Base-by-base conservation (phyloP, 2,888 invertebrate genomes). In the Chorisops tibialis region DNA sequence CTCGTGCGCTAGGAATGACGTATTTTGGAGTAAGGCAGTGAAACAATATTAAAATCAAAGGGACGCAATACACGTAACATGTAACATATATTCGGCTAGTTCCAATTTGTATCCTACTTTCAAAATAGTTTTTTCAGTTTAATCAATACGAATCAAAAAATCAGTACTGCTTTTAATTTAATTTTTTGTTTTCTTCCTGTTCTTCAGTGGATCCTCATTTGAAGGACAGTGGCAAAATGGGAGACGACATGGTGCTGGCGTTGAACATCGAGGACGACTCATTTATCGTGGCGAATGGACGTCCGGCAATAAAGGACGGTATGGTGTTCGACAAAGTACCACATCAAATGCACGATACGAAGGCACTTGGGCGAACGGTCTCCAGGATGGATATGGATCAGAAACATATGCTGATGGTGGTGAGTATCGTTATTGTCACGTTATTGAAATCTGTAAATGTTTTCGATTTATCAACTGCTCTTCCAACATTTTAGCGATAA, bases 201-300 rank as follows among this genome's bases (percentile, higher is more conserved):
- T 61, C 83, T 83, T 43, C 83, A 94, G 93, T 79, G 97, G 96
- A 59, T 95, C 95, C 76, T 89, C 92, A 70, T 97, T 89, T 82
- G 95, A 96, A 80, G 99, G 99, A 65, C 96, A 98, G 81, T 99
- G 99, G 99, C 97, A 96, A 81, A 97, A 97, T 78, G 99, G 99
- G 67, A 96, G 97, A 80, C 85, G 98, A 59, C 98, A 99, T 78
- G 99, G 98, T 9, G 82, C 98, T 74, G 99, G 99, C 65, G 93
- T 97, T 75, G 99, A 99, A 80, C 91, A 92, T 66, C 87, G 98
- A 67, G 97, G 97, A 48, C 87, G 96, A 61, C 98, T 98, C 93
- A 84, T 96, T 69, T 99, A 99, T 82, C 87, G 95, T 67, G 97
- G 97, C 66, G 97, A 97, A 82, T 98, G 97, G 96, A 96, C 96